phyloP scores from a whole-genome alignment of 2,113 vertebrate species.

The Neodon shergylaensis region DNA sequence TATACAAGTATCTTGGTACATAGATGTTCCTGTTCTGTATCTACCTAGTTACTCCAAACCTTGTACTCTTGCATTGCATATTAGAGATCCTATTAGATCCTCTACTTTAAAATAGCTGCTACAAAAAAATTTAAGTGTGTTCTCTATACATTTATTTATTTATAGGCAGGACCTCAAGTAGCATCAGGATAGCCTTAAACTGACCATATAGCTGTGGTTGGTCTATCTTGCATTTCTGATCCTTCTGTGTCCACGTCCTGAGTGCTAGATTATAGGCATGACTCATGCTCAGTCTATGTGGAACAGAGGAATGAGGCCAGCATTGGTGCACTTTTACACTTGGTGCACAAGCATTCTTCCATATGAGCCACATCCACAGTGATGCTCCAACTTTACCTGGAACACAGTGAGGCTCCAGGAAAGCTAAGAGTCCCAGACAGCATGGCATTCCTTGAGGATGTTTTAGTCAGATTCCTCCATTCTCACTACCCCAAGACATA shows the following conservation, averaged over 20 bases:
- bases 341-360: not conserved
- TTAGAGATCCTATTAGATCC: not conserved
- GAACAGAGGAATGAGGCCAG: not conserved
- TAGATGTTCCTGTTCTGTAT: not conserved
- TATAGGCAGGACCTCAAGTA: not conserved
- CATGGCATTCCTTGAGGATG: not conserved
- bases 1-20: not conserved
- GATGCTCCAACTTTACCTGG: no score
- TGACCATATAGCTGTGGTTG: not conserved
- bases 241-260: not conserved
- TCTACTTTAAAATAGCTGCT: not conserved
- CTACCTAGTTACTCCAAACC: not conserved
- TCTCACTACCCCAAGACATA: slow-evolving; percentile 8
- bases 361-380: not conserved
- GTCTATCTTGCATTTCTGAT: not conserved
- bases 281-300: not conserved
- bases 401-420: not conserved
- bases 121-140: not conserved
- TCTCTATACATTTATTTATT: not conserved
- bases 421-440: no score
- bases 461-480: not conserved
- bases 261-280: not conserved
- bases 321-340: not conserved
- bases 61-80: not conserved
- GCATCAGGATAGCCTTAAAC: not conserved